Base-by-base conservation (phyloP, 2,113 vertebrate genomes). In the Myrmecobius fasciatus region DNA sequence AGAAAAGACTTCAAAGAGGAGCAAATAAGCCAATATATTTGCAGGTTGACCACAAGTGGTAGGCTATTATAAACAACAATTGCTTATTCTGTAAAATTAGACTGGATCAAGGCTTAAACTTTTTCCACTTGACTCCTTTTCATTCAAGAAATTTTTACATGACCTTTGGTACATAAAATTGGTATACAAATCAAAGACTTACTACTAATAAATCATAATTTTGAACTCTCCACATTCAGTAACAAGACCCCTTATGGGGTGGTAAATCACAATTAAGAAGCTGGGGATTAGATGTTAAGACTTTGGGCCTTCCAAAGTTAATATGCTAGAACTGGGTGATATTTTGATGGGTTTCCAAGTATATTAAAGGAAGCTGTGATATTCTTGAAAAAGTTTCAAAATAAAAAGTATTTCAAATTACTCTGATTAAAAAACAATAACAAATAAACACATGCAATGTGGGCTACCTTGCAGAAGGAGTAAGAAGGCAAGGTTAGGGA, bases 371-470 rank as follows among this genome's bases (percentile, higher is more conserved):
- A 26, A 36, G 91, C 49, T 36, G 26, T 83, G 89, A 28, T 49
- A 91, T 91, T 93, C 94, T 49, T 95, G 54, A n/a, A 95, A 92
- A 75, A 31, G 47, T 96, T 25, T 52, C 54, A 89, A 93, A 94
- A 88, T 12, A n/a, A 83, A 56, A 48, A 96, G 48, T 36, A 56
- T 89, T 93, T 92, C 7, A 92, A 36, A 93, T 93, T 12, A 92
- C 2, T 67, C 89, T 46, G 25, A 48, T 60, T 88, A 36, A 53
- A 60, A 53, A 60, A 31, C 28, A 60, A 60, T 56, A 8, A 3
- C 52, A 56, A 56, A 60, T 56, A 54, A 89, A 53, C 8, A 51
- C n/a, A 6, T 46, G 47, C 12, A 75, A 90, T 53, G 43, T 92
- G 67, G 52, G 48, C 52, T 28, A 12, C 9, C 56, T 60, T 60